These are phyloP conservation scores for Eulimnadia texana DNA, from an alignment of 1,140 invertebrate genomes.

Conservation along the genomic window DNA sequence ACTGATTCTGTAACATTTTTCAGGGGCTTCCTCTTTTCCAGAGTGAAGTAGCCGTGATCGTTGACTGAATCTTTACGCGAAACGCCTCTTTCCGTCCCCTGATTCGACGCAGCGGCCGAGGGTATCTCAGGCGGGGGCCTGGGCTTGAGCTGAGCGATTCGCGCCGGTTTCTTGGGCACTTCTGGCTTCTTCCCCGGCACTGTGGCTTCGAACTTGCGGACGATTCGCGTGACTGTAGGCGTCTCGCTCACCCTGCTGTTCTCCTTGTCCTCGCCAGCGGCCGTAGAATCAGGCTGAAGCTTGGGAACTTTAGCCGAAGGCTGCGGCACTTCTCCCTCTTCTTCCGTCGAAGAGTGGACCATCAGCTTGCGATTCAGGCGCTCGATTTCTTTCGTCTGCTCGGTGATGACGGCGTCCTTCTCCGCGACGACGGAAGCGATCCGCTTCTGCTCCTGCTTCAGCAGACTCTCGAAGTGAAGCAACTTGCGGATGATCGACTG, in stretches of 20 bases:
- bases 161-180: constrained; percentile 3
- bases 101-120: constrained; percentile 23
- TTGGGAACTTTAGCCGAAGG: background rate
- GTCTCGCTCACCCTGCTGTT: background rate
- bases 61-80: constrained; percentile 27
- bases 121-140: background rate
- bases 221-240: constrained; percentile 3
- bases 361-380: constrained; percentile 29
- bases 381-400: constrained; percentile 50
- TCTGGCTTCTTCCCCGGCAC: background rate
- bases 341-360: background rate
- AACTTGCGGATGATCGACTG: constrained; percentile 48
- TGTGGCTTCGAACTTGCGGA: background rate
- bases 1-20: background rate
- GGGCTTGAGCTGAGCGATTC: background rate
- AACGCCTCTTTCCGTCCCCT: constrained; percentile 29
- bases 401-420: constrained; percentile 48
- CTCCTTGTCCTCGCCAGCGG: background rate
- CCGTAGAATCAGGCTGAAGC: background rate
- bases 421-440: constrained; percentile 48
- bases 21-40: constrained; percentile 4
- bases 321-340: background rate
- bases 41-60: constrained; percentile 10
- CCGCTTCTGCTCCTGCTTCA: constrained; percentile 55
- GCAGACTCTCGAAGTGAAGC: constrained; percentile 48